A percentile compares a stretch with the other conserved stretches of the same genome.
phyloP scores from a whole-genome alignment of 2,888 invertebrate genomes.

The Buathra laborator region DNA sequence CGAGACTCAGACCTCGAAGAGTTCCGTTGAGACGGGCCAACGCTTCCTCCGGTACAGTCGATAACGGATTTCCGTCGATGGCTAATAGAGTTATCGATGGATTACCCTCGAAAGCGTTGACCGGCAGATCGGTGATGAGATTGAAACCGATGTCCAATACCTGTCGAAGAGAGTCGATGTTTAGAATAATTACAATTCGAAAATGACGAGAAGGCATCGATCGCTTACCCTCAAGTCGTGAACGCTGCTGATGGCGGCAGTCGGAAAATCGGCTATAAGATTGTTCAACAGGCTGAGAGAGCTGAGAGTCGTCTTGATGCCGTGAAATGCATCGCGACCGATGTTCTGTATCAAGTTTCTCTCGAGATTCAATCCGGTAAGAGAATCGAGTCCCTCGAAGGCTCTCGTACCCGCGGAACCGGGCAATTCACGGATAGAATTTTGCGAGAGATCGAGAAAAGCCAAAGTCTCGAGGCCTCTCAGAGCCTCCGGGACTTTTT shows the following conservation, averaged over 20 bases:
- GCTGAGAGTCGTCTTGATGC: conserved; percentile 93
- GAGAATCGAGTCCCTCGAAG: conserved; percentile 92
- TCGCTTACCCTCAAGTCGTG: conserved; percentile 89
- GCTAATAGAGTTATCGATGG: conserved; percentile 95
- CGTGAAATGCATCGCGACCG: conserved; percentile 91
- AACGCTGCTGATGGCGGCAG: conserved; percentile 91
- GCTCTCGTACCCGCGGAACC: conserved; percentile 89
- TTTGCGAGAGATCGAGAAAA: conserved; percentile 95
- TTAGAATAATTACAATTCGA: neutral
- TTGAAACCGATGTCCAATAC: conserved; percentile 97
- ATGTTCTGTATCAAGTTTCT: conserved; percentile 94
- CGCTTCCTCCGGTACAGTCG: conserved; percentile 93
- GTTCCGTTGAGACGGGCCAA: conserved; percentile 93
- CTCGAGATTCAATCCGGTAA: conserved; percentile 95
- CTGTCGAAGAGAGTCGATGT: conserved; percentile 77
- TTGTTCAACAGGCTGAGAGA: conserved; percentile 96
- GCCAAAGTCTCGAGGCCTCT: conserved; percentile 92
- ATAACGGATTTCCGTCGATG: conserved; percentile 95
- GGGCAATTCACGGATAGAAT: conserved; percentile 93
- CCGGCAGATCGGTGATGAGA: conserved; percentile 92
- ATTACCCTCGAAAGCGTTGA: conserved; percentile 92
- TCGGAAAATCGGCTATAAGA: conserved; percentile 94
- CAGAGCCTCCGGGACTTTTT: conserved; percentile 92
- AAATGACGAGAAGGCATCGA: no score
- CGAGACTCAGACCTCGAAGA: conserved; percentile 93